Conservation (phyloP, 2,113 vertebrate species). For the Aegotheles bennettii region DNA sequence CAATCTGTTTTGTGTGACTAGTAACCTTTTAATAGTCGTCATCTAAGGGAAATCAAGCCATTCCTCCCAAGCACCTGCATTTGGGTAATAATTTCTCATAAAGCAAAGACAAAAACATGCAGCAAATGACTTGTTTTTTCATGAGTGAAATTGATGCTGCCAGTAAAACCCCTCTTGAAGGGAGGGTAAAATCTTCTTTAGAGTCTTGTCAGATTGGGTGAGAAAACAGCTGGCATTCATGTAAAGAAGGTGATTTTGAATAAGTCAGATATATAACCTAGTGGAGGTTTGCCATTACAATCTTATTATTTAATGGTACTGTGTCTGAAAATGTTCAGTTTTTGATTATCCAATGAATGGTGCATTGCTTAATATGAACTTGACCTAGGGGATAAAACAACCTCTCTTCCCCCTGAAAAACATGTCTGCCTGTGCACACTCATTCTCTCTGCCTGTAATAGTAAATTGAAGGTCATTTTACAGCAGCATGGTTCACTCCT, state of each 20-base stretch:
- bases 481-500: neutral
- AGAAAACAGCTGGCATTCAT: neutral
- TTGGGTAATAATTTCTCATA: neutral
- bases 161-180: neutral
- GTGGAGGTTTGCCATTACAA: neutral
- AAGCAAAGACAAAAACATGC: neutral
- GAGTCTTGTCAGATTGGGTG: neutral
- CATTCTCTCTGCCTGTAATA: neutral
- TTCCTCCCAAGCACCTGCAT: neutral
- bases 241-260: neutral
- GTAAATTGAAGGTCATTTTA: slow-evolving; percentile 26
- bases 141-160: neutral
- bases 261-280: neutral
- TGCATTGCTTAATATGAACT: neutral
- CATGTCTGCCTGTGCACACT: neutral
- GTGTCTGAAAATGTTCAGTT: neutral
- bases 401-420: neutral
- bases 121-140: neutral
- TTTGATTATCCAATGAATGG: neutral
- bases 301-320: neutral
- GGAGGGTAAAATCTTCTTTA: neutral
- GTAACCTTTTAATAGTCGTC: neutral
- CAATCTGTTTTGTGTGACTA: neutral
- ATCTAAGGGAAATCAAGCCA: neutral
- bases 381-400: neutral